These are phyloP conservation scores for Lasaia peninsularis DNA, from an alignment of 1,140 invertebrate genomes.

Conservation along the genomic window DNA sequence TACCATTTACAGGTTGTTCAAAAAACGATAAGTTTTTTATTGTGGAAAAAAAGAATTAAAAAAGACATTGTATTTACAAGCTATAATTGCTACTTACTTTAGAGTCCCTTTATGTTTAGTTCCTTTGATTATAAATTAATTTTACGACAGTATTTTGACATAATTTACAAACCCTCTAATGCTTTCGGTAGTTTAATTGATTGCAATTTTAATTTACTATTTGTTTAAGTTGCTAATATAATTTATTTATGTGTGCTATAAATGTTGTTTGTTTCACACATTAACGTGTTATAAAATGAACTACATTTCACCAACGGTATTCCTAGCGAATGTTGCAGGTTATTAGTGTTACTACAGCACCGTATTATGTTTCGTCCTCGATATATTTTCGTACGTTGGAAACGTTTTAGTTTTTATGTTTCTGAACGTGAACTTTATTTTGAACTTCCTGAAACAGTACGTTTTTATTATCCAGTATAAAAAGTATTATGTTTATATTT, in stretches of 20 bases:
- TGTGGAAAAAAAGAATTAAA: too few species aligned
- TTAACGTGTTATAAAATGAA: not conserved
- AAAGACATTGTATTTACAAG: not conserved
- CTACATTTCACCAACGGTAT: not conserved
- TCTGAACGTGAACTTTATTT: not conserved
- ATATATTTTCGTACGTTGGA: not conserved
- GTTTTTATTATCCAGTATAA: not conserved
- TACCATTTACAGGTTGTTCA: too few species aligned
- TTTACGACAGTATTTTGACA: not conserved
- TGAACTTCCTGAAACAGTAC: not conserved
- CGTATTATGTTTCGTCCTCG: not conserved
- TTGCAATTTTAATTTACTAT: slow-evolving; percentile 2
- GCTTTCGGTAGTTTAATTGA: not conserved
- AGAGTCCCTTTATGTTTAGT: not conserved
- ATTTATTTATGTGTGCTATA: slow-evolving; percentile 5
- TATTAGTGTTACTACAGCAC: not conserved
- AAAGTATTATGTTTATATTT: not conserved
- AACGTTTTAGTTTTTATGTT: not conserved
- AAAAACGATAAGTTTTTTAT: too few species aligned
- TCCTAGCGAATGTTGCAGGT: not conserved
- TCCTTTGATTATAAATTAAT: not conserved
- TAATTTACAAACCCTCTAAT: not conserved
- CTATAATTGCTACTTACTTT: not conserved
- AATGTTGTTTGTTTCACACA: not conserved
- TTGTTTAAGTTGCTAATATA: slow-evolving; percentile 2